These are phyloP conservation scores for Marcusenius ussheri DNA, from an alignment of 2,113 vertebrate genomes.

Conservation along the genomic window DNA sequence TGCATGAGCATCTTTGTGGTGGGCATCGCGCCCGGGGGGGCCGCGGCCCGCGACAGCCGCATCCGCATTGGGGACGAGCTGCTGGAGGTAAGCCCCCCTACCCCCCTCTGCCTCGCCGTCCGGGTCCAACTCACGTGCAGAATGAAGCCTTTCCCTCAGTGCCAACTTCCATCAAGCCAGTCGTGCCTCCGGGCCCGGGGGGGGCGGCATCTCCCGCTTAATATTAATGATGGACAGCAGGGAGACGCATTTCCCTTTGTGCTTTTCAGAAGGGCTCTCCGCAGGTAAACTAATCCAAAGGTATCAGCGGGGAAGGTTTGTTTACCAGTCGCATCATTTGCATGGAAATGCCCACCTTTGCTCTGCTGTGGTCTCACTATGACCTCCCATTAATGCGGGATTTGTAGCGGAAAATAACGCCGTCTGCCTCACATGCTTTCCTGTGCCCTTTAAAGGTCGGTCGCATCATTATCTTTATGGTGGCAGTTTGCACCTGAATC, in stretches of 20 bases:
- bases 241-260: not conserved
- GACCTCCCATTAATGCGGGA: not conserved
- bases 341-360: not conserved
- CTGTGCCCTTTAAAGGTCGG: not conserved
- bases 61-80: constrained; percentile 83
- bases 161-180: not conserved
- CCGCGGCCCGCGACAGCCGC: constrained; percentile 72
- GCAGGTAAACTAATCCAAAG: not conserved
- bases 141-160: not conserved
- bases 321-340: not conserved
- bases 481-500: not conserved
- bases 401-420: not conserved
- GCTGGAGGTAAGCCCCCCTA: constrained; percentile 70
- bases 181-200: not conserved
- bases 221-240: constrained; percentile 11
- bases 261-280: not conserved
- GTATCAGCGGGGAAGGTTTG: not conserved
- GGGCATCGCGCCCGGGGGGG: constrained; percentile 77
- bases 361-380: not conserved
- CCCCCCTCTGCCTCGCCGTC: not conserved
- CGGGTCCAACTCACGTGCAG: not conserved
- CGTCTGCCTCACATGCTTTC: not conserved
- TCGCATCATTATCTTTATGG: not conserved
- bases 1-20: constrained; percentile 91
- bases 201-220: not conserved